phyloP scores from a whole-genome alignment of 2,888 invertebrate genomes.

The Hyposoter dolosus region DNA sequence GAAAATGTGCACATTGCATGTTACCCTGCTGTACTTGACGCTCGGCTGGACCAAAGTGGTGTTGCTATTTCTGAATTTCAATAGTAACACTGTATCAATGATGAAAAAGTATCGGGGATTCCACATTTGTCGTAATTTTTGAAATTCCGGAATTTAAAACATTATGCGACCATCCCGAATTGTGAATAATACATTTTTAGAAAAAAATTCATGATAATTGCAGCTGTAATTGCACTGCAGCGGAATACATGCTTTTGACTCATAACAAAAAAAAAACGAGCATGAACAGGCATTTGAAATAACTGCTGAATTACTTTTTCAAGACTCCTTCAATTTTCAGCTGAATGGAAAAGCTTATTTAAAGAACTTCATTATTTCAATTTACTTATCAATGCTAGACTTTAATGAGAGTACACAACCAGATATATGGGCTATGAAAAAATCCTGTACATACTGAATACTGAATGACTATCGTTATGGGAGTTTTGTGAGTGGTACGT shows the following conservation, averaged over 20 bases:
- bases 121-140: neutral
- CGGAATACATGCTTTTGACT: conserved; percentile 2
- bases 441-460: conserved; percentile 13
- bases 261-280: neutral
- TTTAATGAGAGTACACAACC: conserved; percentile 9
- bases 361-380: neutral
- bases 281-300: neutral
- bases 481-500: conserved; percentile 5
- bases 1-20: conserved; percentile 21
- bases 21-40: conserved; percentile 2
- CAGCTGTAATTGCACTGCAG: conserved; percentile 2
- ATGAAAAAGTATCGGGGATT: neutral
- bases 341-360: conserved; percentile 7
- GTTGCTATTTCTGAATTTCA: conserved; percentile 23
- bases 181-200: neutral
- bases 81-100: conserved; percentile 13
- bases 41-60: conserved; percentile 11
- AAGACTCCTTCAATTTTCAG: neutral
- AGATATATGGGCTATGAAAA: conserved; percentile 1
- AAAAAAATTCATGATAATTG: neutral
- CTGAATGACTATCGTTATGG: conserved; percentile 8
- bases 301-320: neutral
- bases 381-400: neutral
- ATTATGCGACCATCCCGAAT: neutral
- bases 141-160: neutral